These are phyloP conservation scores for Athrips mouffetella DNA, from an alignment of 2,888 invertebrate species.

Conservation along the genomic window DNA sequence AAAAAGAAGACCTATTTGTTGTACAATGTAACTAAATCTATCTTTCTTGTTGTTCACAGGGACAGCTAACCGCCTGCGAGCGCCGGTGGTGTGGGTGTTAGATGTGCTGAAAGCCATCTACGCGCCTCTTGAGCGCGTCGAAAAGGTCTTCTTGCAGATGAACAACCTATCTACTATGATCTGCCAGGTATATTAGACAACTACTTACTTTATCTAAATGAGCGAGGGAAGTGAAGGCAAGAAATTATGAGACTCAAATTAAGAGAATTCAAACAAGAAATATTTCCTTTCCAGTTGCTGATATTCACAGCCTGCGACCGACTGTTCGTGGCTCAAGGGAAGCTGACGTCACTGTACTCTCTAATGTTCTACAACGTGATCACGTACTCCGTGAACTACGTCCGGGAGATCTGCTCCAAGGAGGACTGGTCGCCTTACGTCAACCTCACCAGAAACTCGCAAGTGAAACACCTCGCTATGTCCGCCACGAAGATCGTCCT, in stretches of 20 bases:
- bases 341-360: slow-evolving; percentile 85
- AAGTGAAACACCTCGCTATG: slow-evolving; percentile 88
- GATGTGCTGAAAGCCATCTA: slow-evolving; percentile 66
- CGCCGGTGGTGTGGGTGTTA: slow-evolving; percentile 43
- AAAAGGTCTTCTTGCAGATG: slow-evolving; percentile 82
- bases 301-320: slow-evolving; percentile 86
- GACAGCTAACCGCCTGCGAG: slow-evolving; percentile 58
- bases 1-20: too few species aligned
- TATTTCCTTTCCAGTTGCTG: slow-evolving; percentile 74
- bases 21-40: neutral
- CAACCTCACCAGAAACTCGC: slow-evolving; percentile 84
- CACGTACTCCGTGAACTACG: slow-evolving; percentile 86
- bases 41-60: slow-evolving; percentile 37
- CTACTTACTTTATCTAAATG: too few species aligned
- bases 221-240: too few species aligned
- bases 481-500: slow-evolving; percentile 88
- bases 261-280: neutral
- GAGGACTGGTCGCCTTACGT: slow-evolving; percentile 89
- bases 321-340: slow-evolving; percentile 77
- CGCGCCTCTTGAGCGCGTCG: slow-evolving; percentile 81
- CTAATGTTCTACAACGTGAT: slow-evolving; percentile 90
- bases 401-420: slow-evolving; percentile 84
- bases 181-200: slow-evolving; percentile 84
- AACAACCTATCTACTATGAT: slow-evolving; percentile 83
- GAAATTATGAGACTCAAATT: neutral